Percentiles rank a stretch among this genome's conserved stretches.
Conservation (phyloP, 1,140 invertebrate species). For the Halesus radiatus region DNA sequence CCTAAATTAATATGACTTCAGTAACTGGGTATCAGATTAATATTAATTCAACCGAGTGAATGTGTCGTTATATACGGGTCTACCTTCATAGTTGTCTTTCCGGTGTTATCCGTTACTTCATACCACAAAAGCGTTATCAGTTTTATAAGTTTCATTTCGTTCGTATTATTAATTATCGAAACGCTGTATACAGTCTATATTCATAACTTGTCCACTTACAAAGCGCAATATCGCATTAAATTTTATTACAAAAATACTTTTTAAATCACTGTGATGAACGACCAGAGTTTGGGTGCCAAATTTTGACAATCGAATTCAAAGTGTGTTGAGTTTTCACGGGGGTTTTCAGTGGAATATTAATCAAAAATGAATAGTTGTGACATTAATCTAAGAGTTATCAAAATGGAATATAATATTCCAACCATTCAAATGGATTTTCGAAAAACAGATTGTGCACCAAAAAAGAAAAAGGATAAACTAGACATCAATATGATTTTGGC, state of each 20-base stretch:
- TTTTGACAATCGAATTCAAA: too few species aligned
- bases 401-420: conserved; percentile 54
- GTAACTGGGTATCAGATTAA: too few species aligned
- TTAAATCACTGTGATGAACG: too few species aligned
- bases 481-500: neutral
- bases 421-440: conserved; percentile 15
- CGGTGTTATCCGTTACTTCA: neutral
- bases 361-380: conserved; percentile 39
- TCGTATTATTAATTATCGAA: neutral
- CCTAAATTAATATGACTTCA: too few species aligned
- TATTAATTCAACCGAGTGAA: too few species aligned
- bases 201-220: too few species aligned
- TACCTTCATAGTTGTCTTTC: neutral
- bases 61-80: too few species aligned
- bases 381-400: conserved; percentile 52
- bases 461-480: neutral
- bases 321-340: too few species aligned
- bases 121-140: neutral
- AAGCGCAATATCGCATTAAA: too few species aligned
- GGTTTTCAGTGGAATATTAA: neutral
- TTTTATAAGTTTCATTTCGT: neutral
- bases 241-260: too few species aligned
- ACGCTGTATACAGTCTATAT: too few species aligned
- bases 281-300: too few species aligned
- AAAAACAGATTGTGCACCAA: neutral